Base-by-base conservation (phyloP, 2,888 invertebrate species). In the Sicus ferrugineus region DNA sequence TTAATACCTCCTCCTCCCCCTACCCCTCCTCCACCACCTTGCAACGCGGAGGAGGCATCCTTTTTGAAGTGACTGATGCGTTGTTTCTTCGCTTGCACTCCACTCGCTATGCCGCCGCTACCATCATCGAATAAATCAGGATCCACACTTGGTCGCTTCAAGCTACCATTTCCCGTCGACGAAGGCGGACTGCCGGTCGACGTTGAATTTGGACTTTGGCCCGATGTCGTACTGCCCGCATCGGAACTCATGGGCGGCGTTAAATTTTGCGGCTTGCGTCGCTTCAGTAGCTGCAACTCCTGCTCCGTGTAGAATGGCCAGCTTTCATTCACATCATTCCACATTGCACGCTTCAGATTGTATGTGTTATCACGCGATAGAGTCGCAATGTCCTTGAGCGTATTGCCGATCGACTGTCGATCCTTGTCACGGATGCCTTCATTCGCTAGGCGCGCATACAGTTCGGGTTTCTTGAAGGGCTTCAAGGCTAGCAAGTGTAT, bases 251-350 rank as follows among this genome's bases (percentile, higher is more conserved):
- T 90, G 48, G 95, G 95, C 72, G 95, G 95, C 72, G 95, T 95
- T 80, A 95, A 88, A 86, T 95, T 95, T 87, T 94, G 93, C 80
- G 95, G 95, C 88, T 95, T 95, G 83, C 93, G 92, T 85, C 93
- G 91, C 88, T 95, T 96, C 82, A 97, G 89, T 86, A 93, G 90
- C 82, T 93, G 92, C 85, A 90, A 90, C 84, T 97, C 97, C 81
- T 94, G 93, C 79, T 96, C 96, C 23, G 92, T 90, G 84, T 96
- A 97, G 87, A 93, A 96, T 73, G 95, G 94, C 97, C 97, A 97
- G 83, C 94, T 93, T 81, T 94, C 94, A 79, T 94, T 92, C 75
- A 96, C 95, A 84, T 97, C 97, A 83, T 93, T 94, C 95, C 96
- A 97, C 80, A 93, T 89, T 81, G 92, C 91, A 81, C 93, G 92